Evolutionary conservation across 2,888 invertebrate genomes (phyloP), one percentile per base, ranked within the genome.

Genomic region (Agrotis exclamationis): DNA sequence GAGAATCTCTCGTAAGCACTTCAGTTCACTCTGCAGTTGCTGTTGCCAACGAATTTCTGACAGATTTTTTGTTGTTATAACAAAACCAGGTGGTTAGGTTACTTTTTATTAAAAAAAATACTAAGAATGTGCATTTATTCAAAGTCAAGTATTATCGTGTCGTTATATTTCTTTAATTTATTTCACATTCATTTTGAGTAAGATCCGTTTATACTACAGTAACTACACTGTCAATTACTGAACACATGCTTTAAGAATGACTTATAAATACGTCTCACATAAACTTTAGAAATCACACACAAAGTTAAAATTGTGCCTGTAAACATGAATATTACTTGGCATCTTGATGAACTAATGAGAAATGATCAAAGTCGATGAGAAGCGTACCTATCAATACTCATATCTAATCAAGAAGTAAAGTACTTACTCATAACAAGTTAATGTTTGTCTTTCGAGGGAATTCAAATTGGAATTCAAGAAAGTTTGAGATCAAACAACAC

Each of bases 1-100:
- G 57, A 54, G 82, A 78, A 78, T 14, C 50, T 50, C 53, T 59
- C 60, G 53, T 47, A 77, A 77, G 56, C 60, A 60, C 51, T 64
- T 76, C 63, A 69, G 63, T 63, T 54, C 33, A 80, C 77, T 60
- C 24, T 53, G 33, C 44, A 62, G 14, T 45, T 58, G 44, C 66
- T 44, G 39, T 75, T 63, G 60, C 60, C 65, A 76, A 74, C 45
- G 50, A 74, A 59, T 50, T 63, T 39, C 13, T 9, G 33, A 50
- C 53, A 50, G 44, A 33, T 50, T 79, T 71, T 50, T 56, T 62
- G 24, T 74, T 71, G 16, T n/a, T 45, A 33, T 24, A 39, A 50
- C 45, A 56, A 74, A 39, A 45, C 14, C 22, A 50, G 44, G 22
- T 70, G 44, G n/a, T 44, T 44, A 13, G 44, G 28, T 33, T 53